A percentile compares a stretch with the other conserved stretches of the same genome.
Conservation (phyloP, 2,113 vertebrate species). For the Dissostichus mawsoni region DNA sequence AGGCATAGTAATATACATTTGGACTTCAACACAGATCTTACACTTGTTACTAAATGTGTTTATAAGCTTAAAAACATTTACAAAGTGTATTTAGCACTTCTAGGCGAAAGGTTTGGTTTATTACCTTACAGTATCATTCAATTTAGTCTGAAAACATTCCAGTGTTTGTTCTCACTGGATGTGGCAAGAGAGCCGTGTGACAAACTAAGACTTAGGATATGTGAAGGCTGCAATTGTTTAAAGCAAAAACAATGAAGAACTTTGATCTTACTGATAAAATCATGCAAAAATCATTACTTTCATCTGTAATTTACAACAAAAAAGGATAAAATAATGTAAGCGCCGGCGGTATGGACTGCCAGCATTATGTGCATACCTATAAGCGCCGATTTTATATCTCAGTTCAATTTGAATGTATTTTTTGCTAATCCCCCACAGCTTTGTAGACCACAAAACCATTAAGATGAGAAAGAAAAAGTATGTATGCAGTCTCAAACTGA, state of each 20-base stretch:
- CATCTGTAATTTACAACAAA: neutral
- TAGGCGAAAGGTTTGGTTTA: neutral
- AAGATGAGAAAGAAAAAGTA: conserved; percentile 17
- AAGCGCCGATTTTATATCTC: neutral
- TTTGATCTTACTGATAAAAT: neutral
- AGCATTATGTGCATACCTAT: conserved; percentile 1
- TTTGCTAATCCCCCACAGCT: conserved; percentile 34
- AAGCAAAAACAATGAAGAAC: neutral
- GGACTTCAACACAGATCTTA: too few species aligned
- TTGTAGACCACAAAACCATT: conserved; percentile 18
- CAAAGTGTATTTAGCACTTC: neutral
- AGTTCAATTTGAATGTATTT: conserved; percentile 8
- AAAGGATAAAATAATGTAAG: neutral
- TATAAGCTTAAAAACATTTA: neutral
- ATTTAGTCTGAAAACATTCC: neutral
- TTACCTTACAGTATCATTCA: neutral
- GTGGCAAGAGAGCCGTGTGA: neutral
- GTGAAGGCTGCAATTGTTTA: neutral
- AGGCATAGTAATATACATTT: neutral
- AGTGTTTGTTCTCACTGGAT: neutral
- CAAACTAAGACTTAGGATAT: neutral
- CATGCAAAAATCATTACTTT: neutral
- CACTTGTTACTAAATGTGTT: neutral
- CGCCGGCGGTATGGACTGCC: neutral
- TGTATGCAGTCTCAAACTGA: conserved; percentile 16